A percentile compares a stretch with the other conserved stretches of the same genome.
Evolutionary conservation across 2,113 vertebrate species (phyloP).

Genomic region (Lanius ludovicianus): DNA sequence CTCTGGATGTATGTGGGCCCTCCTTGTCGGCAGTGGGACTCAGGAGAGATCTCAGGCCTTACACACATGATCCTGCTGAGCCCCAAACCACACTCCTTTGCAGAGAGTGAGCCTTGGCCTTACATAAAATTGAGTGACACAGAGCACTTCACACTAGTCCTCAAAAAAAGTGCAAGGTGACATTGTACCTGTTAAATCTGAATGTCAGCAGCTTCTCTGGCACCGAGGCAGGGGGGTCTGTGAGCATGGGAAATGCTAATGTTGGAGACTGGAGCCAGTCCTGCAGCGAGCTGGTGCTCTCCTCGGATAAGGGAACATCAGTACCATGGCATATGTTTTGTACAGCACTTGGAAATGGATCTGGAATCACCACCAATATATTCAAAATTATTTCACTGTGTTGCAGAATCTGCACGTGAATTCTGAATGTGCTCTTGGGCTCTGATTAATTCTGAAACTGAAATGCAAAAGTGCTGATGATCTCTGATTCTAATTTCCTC

Average conservation of each 20-base stretch:
- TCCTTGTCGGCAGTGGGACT: not conserved
- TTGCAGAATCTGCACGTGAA: not conserved
- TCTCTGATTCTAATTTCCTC: not conserved
- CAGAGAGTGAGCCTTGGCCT: not conserved
- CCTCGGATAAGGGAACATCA: not conserved
- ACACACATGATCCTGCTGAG: not conserved
- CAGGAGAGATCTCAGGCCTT: not conserved
- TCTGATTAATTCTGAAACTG: not conserved
- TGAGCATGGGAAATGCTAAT: not conserved
- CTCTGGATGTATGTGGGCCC: not conserved
- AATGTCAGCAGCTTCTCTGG: slow-evolving; percentile 10
- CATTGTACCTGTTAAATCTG: not conserved
- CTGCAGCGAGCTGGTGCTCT: not conserved
- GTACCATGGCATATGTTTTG: not conserved
- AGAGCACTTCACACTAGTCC: not conserved
- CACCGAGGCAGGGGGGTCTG: not conserved
- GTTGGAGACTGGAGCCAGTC: not conserved
- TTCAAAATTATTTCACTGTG: not conserved
- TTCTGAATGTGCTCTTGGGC: not conserved
- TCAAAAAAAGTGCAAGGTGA: not conserved
- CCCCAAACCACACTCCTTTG: not conserved
- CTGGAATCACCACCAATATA: not conserved
- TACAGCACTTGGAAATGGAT: not conserved
- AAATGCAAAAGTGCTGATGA: slow-evolving; percentile 9
- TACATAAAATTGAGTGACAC: not conserved